phyloP scores from a whole-genome alignment of 1,140 invertebrate species.

The Drosophila dunni region DNA sequence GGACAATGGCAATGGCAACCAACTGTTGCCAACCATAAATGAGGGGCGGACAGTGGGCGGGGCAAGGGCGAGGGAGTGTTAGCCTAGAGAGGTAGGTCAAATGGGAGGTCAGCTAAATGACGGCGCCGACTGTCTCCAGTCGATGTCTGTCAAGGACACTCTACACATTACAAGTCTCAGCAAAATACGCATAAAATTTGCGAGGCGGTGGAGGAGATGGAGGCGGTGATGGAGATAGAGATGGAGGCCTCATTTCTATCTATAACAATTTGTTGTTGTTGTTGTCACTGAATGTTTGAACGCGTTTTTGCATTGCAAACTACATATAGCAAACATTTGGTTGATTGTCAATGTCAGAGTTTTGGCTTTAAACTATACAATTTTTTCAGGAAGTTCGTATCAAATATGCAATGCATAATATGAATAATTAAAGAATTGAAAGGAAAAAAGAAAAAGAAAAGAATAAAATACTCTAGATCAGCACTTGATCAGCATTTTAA shows the following conservation, averaged over 20 bases:
- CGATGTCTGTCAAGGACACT: slow-evolving; percentile 53
- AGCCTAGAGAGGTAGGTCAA: not conserved
- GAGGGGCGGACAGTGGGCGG: slow-evolving; percentile 15
- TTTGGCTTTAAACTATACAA: slow-evolving; percentile 3
- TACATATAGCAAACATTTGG: slow-evolving; percentile 53
- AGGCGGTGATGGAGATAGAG: not conserved
- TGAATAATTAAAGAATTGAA: slow-evolving; percentile 38
- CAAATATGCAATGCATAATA: slow-evolving; percentile 43
- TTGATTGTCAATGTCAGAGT: slow-evolving; percentile 45
- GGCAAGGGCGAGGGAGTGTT: not conserved
- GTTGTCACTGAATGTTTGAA: slow-evolving; percentile 42
- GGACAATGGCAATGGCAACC: slow-evolving; percentile 47
- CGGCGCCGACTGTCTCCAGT: slow-evolving; percentile 58
- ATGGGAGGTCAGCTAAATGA: slow-evolving; percentile 32
- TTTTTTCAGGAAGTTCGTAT: slow-evolving; percentile 56
- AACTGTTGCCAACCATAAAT: slow-evolving; percentile 57
- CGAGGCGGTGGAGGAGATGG: not conserved
- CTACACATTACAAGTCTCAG: slow-evolving; percentile 30
- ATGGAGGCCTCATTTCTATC: slow-evolving; percentile 26
- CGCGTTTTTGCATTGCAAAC: slow-evolving; percentile 54
- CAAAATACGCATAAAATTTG: slow-evolving; percentile 61
- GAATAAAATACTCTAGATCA: slow-evolving; percentile 18
- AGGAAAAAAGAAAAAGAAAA: not conserved
- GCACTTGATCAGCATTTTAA: slow-evolving; percentile 40
- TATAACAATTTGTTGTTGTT: not conserved